Base-by-base conservation (phyloP, 2,797 vertebrate genomes). In the Lithobates sylvaticus region DNA sequence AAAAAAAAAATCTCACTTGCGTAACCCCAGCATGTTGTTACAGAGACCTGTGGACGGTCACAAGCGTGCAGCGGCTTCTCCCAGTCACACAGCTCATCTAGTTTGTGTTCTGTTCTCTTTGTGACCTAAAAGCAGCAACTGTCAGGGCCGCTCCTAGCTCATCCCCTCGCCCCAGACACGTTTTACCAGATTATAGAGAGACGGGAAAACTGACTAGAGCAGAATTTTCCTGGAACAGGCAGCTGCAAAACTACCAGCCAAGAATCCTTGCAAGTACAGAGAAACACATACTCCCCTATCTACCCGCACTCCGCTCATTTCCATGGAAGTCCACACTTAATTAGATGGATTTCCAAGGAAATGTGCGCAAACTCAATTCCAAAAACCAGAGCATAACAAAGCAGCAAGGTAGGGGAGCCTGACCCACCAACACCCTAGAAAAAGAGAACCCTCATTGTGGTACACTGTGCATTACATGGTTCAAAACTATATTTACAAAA, bases 211-310 rank as follows among this genome's bases (percentile, higher is more conserved):
- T 76, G 74, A 72, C 68, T 75, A n/a, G 39, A 74, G 81, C 70
- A 79, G 68, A 67, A 69, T 50, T 78, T 86, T 87, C 86, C 81
- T 79, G 86, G 86, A 87, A 87, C 44, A 71, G 85, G 86, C 81
- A 58, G 70, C 75, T 79, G 86, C 81, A 78, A 23, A 36, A 29
- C 69, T 44, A 61, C 39, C 10, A 83, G 81, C 76, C 81, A 83
- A 61, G 58, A 84, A 78, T 78, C 68, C 42, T 69, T 73, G 65
- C 68, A 67, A 73, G 44, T 32, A 64, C 23, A 64, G 23, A 64
- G 39, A 9, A 26, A 27, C 47, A 29, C 2, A 27, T 47, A 36
- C n/a, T 68, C 29, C 61, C 34, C 68, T 61, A 61, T 23, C 18
- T 61, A 21, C 18, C 16, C 16, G 1, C 54, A 9, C 54, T n/a